Conservation (phyloP, 2,797 vertebrate species). For the Gadopsis marmoratus region DNA sequence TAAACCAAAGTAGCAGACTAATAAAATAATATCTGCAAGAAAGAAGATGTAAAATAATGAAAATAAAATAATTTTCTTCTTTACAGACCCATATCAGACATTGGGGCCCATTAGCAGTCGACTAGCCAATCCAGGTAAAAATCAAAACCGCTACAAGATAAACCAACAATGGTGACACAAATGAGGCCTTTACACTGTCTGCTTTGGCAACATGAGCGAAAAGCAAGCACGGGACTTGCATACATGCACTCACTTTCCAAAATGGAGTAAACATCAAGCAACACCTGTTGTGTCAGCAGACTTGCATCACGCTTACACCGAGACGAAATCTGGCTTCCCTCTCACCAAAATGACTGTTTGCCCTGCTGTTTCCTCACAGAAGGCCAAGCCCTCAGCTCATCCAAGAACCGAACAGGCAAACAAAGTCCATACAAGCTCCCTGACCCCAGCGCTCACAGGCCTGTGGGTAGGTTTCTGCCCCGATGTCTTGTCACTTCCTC, state of each 20-base stretch:
- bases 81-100: constrained; percentile 89
- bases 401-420: constrained; percentile 86
- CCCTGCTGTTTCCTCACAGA: constrained; percentile 87
- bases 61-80: constrained; percentile 34
- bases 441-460: constrained; percentile 86
- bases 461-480: constrained; percentile 85
- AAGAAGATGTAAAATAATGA: constrained; percentile 2
- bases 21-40: background rate
- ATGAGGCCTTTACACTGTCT: constrained; percentile 85
- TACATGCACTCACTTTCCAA: constrained; percentile 42
- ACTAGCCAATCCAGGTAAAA: constrained; percentile 90
- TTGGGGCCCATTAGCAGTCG: constrained; percentile 89
- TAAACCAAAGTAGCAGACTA: too few relatives aligned
- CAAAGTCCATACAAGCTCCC: constrained; percentile 83
- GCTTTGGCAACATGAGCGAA: constrained; percentile 66
- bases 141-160: background rate
- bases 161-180: constrained; percentile 58
- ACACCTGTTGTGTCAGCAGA: constrained; percentile 58
- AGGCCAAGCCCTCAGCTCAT: constrained; percentile 80
- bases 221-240: constrained; percentile 41
- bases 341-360: constrained; percentile 80
- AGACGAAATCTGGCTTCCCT: constrained; percentile 70
- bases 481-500: constrained; percentile 60
- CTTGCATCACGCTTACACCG: constrained; percentile 51
- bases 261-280: constrained; percentile 47